Evolutionary conservation across 2,888 invertebrate genomes (phyloP).

Genomic region (Melanotus villosus): DNA sequence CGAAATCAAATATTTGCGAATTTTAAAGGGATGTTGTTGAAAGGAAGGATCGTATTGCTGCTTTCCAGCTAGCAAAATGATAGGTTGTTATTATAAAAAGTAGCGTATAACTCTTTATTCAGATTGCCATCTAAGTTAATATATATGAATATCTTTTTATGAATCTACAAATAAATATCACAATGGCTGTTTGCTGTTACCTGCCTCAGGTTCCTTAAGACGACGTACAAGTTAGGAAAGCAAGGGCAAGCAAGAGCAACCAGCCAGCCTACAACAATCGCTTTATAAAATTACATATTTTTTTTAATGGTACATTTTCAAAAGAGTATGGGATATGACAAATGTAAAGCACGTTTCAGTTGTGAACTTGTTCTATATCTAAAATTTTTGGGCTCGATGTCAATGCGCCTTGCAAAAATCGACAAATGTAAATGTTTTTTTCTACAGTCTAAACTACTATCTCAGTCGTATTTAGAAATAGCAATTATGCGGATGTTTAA

Average conservation of each 20-base stretch:
- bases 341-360: constrained; percentile 55
- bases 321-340: constrained; percentile 52
- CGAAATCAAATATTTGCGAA: too few relatives aligned
- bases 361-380: constrained; percentile 40
- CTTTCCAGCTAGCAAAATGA: constrained; percentile 12
- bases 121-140: constrained; percentile 42
- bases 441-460: constrained; percentile 39
- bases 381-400: constrained; percentile 42
- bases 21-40: too few relatives aligned
- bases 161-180: constrained; percentile 59
- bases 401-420: constrained; percentile 42
- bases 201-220: constrained; percentile 52
- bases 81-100: constrained; percentile 35
- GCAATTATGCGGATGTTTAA: constrained; percentile 39
- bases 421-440: constrained; percentile 39
- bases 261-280: constrained; percentile 54
- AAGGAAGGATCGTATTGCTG: too few relatives aligned
- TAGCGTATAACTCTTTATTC: constrained; percentile 44
- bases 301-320: constrained; percentile 42
- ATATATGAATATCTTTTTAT: constrained; percentile 43
- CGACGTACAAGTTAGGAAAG: constrained; percentile 38
- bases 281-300: constrained; percentile 50
- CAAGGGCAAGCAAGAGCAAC: constrained; percentile 52
- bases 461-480: constrained; percentile 46
- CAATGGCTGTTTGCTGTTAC: constrained; percentile 58